Conservation (phyloP, 2,113 vertebrate species). For the Caracal caracal region DNA sequence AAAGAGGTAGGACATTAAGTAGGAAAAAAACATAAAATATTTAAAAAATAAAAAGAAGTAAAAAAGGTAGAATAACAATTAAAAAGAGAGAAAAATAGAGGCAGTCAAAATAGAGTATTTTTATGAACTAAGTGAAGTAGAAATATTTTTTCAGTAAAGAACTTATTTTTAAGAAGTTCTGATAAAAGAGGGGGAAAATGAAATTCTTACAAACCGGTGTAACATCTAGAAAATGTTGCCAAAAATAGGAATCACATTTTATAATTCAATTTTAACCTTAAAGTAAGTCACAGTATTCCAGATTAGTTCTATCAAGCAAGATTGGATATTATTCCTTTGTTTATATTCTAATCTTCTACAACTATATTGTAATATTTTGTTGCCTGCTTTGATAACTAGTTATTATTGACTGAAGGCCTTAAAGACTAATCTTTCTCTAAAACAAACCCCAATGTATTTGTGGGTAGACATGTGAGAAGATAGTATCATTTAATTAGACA, state of each 20-base stretch:
- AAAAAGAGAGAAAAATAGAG: neutral
- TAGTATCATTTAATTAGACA: neutral
- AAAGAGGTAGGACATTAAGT: neutral
- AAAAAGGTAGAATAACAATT: neutral
- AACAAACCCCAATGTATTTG: neutral
- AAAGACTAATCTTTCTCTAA: neutral
- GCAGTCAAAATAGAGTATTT: neutral
- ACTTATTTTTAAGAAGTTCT: neutral
- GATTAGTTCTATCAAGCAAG: neutral
- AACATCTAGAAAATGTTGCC: neutral
- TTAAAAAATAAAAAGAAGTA: neutral
- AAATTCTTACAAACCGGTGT: neutral
- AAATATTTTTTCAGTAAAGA: neutral
- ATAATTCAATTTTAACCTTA: neutral
- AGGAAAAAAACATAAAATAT: neutral
- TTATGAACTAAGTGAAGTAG: neutral
- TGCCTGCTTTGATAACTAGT: neutral
- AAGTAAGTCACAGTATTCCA: neutral
- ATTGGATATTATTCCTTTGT: neutral
- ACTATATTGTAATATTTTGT: neutral
- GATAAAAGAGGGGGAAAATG: neutral
- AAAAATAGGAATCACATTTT: neutral
- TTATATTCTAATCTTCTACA: neutral
- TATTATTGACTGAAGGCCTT: neutral
- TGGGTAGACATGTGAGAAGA: neutral